These are phyloP conservation scores for Callitettix versicolor DNA, from an alignment of 1,140 invertebrate genomes.

Conservation along the genomic window DNA sequence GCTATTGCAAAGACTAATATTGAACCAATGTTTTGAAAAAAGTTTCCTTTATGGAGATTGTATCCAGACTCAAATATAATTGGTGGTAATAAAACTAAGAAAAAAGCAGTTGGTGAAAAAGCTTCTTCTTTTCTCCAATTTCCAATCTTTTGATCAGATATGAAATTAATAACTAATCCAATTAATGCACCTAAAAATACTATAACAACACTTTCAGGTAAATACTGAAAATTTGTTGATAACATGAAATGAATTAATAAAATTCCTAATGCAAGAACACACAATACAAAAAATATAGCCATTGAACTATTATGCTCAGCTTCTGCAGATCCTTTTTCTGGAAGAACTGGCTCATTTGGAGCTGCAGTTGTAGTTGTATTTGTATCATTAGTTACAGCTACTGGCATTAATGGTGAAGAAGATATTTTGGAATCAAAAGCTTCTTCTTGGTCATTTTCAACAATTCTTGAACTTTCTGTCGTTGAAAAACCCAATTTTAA, in stretches of 20 bases:
- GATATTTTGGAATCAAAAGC: background rate
- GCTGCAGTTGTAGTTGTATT: slow-evolving; percentile 38
- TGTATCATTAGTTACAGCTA: background rate
- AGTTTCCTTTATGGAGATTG: slow-evolving; percentile 97
- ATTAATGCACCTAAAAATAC: slow-evolving; percentile 89
- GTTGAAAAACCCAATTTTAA: no score
- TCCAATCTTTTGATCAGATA: slow-evolving; percentile 80
- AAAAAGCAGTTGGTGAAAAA: slow-evolving; percentile 94
- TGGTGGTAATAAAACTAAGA: slow-evolving; percentile 90
- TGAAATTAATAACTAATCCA: slow-evolving; percentile 80
- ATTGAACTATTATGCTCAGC: slow-evolving; percentile 93
- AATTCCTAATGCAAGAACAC: slow-evolving; percentile 85
- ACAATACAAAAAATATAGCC: slow-evolving; percentile 92
- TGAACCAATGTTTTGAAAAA: slow-evolving; percentile 95
- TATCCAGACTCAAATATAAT: slow-evolving; percentile 99
- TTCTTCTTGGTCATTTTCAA: no score
- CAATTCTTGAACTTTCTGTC: no score
- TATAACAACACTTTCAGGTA: slow-evolving; percentile 95
- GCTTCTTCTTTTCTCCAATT: slow-evolving; percentile 95
- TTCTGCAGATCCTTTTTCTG: slow-evolving; percentile 79
- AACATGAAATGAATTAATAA: slow-evolving; percentile 89
- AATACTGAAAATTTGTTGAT: slow-evolving; percentile 89
- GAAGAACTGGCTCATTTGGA: slow-evolving; percentile 56
- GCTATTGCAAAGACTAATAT: slow-evolving; percentile 92
- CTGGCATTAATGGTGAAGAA: background rate